Base-by-base conservation (phyloP, 2,888 invertebrate genomes). In the Caenorhabditis imperialis region DNA sequence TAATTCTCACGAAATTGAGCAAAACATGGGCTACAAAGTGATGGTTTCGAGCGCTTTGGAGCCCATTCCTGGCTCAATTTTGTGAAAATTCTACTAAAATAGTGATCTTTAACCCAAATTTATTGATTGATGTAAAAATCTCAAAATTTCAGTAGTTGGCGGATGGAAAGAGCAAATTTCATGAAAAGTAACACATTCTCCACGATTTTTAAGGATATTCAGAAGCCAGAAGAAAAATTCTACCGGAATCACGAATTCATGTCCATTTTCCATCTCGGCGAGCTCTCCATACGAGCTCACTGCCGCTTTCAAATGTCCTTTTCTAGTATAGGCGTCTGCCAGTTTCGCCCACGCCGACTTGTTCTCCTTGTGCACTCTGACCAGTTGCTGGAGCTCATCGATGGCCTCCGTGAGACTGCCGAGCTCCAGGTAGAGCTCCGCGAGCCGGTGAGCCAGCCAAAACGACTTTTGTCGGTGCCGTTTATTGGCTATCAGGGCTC, bases 261-360 rank as follows among this genome's bases (percentile, higher is more conserved):
- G 62, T 18, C 54, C 63, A 8, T 48, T 58, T 10, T 76, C 50
- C 37, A 78, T 50, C 27, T 62, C 47, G 0, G 74, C 37, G 25
- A 76, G 48, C 20, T 80, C 63, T 8, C 55, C 55, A 40, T 80
- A 80, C 12, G 80, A 75, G 33, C 62, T 80, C 25, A 77, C 71
- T 1, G 79, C 65, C 2, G 79, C 77, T 12, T 57, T 38, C 2
- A 76, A 61, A 61, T 77, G 72, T 20, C 79, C 79, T 60, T 65
- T 75, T 27, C 58, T 38, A 0, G 62, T 40, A 55, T 80, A 80
- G 4, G 65, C 70, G 7, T 75, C 65, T 0, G 77, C 79, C 20
- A 80, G 54, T 8, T 67, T 53, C 3, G 63, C 69, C 79, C 79
- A 80, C 2, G 55, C 27, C 1, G 38, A n/a, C 23, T 57, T 62